phyloP scores from a whole-genome alignment of 2,113 vertebrate genomes.

The Myrmophylax atrothorax region DNA sequence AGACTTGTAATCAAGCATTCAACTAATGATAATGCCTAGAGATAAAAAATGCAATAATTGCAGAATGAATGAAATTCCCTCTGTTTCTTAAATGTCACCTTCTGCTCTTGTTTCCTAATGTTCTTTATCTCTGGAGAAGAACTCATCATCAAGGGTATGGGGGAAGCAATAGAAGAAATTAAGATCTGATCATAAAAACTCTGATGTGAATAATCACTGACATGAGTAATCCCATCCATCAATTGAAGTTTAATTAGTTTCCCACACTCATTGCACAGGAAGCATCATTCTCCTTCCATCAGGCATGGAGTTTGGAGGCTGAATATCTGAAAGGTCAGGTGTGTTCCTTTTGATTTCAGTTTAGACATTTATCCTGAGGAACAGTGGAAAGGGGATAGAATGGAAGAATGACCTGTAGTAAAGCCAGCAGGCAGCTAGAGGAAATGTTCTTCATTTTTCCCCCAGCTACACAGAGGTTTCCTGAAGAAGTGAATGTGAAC shows the following conservation, averaged over 20 bases:
- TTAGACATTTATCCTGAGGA: neutral
- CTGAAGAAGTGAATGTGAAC: neutral
- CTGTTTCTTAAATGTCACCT: neutral
- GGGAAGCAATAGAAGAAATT: neutral
- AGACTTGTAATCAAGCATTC: neutral
- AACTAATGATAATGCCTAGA: neutral
- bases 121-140: neutral
- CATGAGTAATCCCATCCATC: neutral
- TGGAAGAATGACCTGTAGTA: neutral
- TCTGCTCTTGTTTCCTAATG: neutral
- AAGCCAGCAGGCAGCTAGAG: neutral
- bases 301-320: neutral
- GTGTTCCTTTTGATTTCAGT: neutral
- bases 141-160: neutral
- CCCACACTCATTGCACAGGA: neutral
- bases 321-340: neutral
- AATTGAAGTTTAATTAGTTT: neutral
- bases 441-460: neutral
- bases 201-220: neutral
- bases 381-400: neutral
- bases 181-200: neutral
- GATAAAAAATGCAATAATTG: neutral
- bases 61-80: neutral
- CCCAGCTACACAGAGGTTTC: neutral
- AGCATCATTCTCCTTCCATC: neutral